These are phyloP conservation scores for Tetrao urogallus DNA, from an alignment of 2,113 vertebrate genomes.

Conservation along the genomic window DNA sequence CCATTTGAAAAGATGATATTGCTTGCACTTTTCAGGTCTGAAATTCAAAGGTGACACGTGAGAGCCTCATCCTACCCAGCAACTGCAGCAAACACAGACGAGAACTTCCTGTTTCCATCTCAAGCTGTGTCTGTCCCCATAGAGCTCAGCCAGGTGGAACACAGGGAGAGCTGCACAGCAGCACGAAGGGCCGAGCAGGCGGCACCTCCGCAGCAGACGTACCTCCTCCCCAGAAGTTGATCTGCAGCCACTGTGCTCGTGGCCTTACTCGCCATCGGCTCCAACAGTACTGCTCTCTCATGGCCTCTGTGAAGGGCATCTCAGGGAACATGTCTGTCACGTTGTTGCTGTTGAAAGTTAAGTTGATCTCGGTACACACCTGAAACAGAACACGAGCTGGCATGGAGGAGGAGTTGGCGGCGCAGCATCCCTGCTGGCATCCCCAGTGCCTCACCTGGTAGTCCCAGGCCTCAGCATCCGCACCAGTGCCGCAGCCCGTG, in stretches of 20 bases:
- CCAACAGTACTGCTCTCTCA: constrained; percentile 82
- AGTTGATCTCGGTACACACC: constrained; percentile 92
- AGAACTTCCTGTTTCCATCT: neutral
- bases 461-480: constrained; percentile 89
- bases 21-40: constrained; percentile 86
- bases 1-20: constrained; percentile 98
- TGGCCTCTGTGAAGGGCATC: constrained; percentile 81
- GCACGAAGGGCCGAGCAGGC: neutral
- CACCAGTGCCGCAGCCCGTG: constrained; percentile 88
- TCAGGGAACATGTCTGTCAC: constrained; percentile 90
- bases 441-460: constrained; percentile 83
- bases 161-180: too few species aligned
- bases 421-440: neutral
- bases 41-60: constrained; percentile 8
- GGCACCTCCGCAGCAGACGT: neutral
- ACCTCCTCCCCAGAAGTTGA: constrained; percentile 88
- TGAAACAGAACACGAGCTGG: constrained; percentile 31
- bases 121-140: neutral
- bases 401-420: accelerated
- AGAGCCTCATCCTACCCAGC: neutral
- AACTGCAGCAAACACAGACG: neutral
- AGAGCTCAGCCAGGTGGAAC: neutral
- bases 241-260: constrained; percentile 81
- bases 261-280: constrained; percentile 86
- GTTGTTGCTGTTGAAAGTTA: constrained; percentile 89